Evolutionary conservation across 2,888 invertebrate species (phyloP).

Genomic region (Leucophenga montana): DNA sequence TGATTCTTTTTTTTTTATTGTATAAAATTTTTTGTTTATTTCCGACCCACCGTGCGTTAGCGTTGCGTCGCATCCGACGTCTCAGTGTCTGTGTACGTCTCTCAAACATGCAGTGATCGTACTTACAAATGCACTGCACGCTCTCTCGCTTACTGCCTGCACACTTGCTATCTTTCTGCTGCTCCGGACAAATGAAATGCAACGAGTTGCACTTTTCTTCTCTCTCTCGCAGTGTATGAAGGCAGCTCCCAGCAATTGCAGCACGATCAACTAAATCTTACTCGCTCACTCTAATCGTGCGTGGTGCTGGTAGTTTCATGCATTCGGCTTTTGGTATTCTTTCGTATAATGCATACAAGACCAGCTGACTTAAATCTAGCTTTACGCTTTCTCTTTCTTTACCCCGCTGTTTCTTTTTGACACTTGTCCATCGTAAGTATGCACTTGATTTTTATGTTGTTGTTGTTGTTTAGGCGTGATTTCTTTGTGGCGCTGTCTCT

Average conservation of each 20-base stretch:
- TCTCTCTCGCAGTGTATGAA: too few relatives aligned
- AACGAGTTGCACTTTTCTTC: not conserved
- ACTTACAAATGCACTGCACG: slow-evolving; percentile 3
- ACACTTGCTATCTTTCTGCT: not conserved
- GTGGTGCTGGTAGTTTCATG: too few relatives aligned
- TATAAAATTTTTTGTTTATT: slow-evolving; percentile 10
- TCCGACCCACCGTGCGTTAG: slow-evolving; percentile 7
- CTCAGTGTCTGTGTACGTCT: slow-evolving; percentile 52
- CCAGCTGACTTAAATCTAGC: too few relatives aligned
- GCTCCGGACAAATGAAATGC: too few relatives aligned
- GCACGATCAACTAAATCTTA: too few relatives aligned
- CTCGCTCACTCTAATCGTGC: too few relatives aligned
- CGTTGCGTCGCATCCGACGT: slow-evolving; percentile 29
- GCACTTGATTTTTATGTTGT: not conserved
- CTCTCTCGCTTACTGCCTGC: slow-evolving; percentile 26
- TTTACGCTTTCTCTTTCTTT: slow-evolving; percentile 23
- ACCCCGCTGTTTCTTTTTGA: slow-evolving; percentile 29
- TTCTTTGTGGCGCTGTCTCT: slow-evolving; percentile 3
- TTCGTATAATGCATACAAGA: too few relatives aligned
- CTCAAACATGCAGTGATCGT: slow-evolving; percentile 54
- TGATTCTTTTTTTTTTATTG: too few relatives aligned
- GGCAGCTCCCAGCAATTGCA: too few relatives aligned
- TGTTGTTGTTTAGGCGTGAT: slow-evolving; percentile 3
- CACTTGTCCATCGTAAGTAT: not conserved
- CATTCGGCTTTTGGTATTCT: too few relatives aligned